These are phyloP conservation scores for Bufo gargarizans DNA, from an alignment of 2,113 vertebrate species.

Conservation along the genomic window DNA sequence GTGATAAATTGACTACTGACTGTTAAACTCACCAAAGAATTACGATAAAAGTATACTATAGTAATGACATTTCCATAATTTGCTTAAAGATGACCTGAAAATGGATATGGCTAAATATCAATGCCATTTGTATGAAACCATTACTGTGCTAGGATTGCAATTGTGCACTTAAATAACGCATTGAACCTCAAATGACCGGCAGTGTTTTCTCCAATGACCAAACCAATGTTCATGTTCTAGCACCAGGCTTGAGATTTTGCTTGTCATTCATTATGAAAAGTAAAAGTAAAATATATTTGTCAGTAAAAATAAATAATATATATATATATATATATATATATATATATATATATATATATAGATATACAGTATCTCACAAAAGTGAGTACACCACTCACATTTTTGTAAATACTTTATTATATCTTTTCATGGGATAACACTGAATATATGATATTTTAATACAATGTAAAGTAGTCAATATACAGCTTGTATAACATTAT, in stretches of 20 bases:
- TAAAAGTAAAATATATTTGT: neutral
- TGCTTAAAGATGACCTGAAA: constrained; percentile 31
- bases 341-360: too few species aligned
- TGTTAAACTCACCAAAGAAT: neutral
- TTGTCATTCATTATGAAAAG: neutral
- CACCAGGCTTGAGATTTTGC: neutral
- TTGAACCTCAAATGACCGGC: neutral
- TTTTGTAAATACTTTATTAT: too few species aligned
- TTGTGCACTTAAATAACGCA: neutral
- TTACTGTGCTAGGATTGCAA: neutral
- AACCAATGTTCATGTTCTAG: neutral
- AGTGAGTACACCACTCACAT: too few species aligned
- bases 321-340: too few species aligned
- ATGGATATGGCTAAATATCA: neutral
- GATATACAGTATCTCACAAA: too few species aligned
- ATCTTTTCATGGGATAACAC: too few species aligned
- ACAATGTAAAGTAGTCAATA: too few species aligned
- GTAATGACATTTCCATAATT: constrained; percentile 36
- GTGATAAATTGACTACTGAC: constrained; percentile 18
- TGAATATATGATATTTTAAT: too few species aligned
- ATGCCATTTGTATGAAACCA: neutral
- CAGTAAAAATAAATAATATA: too few species aligned
- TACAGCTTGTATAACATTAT: too few species aligned
- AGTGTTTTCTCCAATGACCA: neutral
- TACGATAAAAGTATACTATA: constrained; percentile 16